These are phyloP conservation scores for Pediacus dermestoides DNA, from an alignment of 2,888 invertebrate genomes.

Conservation along the genomic window DNA sequence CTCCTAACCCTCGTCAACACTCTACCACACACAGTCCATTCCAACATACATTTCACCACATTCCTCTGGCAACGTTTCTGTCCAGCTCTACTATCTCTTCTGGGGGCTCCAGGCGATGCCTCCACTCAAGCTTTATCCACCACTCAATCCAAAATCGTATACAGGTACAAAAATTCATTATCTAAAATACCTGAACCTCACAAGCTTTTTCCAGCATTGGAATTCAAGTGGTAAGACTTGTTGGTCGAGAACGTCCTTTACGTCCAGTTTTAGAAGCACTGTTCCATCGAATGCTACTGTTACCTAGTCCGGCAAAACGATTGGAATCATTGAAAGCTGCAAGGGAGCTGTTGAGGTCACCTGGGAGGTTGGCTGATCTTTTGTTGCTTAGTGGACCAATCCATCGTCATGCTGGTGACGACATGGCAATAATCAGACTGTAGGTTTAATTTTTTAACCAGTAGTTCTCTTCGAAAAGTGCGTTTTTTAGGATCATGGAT, in stretches of 20 bases:
- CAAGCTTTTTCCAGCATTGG: conserved; percentile 65
- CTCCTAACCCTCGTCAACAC: conserved; percentile 80
- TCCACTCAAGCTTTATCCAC: conserved; percentile 74
- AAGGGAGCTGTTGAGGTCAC: conserved; percentile 74
- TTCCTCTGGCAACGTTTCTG: conserved; percentile 92
- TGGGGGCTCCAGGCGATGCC: conserved; percentile 83
- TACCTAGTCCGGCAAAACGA: conserved; percentile 81
- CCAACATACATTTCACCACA: conserved; percentile 81
- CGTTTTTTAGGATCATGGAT: conserved; percentile 73
- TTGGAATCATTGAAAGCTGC: conserved; percentile 81
- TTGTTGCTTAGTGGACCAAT: conserved; percentile 57
- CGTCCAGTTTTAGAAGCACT: conserved; percentile 89
- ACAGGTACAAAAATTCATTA: conserved; percentile 57
- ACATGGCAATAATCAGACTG: conserved; percentile 80
- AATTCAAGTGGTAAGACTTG: conserved; percentile 80
- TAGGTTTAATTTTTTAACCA: conserved; percentile 49
- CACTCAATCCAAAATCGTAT: conserved; percentile 85
- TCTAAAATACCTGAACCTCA: too few relatives aligned
- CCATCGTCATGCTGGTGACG: conserved; percentile 66
- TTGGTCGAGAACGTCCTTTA: conserved; percentile 82
- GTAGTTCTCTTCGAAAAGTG: conserved; percentile 3
- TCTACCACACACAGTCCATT: conserved; percentile 76
- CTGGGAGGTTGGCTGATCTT: conserved; percentile 73
- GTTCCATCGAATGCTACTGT: conserved; percentile 87
- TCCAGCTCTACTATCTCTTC: conserved; percentile 80